Evolutionary conservation across 1,140 invertebrate genomes (phyloP).

Genomic region (Bursaphelenchus mucronatus): DNA sequence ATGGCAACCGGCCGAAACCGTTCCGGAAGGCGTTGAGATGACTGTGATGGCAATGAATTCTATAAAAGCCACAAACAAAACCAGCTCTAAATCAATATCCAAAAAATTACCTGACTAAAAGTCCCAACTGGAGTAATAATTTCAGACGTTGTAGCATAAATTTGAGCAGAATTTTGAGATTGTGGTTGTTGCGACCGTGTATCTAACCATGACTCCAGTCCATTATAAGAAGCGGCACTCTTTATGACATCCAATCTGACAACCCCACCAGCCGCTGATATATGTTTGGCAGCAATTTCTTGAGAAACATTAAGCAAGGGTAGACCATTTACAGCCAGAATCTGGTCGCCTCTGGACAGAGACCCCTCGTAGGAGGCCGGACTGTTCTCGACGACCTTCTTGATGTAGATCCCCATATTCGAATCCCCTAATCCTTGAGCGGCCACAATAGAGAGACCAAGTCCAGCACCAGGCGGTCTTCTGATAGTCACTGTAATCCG

Average conservation of each 20-base stretch:
- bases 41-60: background rate
- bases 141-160: background rate
- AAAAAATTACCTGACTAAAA: constrained; percentile 12
- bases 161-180: background rate
- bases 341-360: constrained; percentile 89
- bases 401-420: constrained; percentile 56
- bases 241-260: constrained; percentile 93
- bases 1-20: constrained; percentile 2
- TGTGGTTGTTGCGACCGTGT: constrained; percentile 10
- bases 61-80: background rate
- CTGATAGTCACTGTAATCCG: constrained; percentile 4
- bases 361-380: constrained; percentile 72
- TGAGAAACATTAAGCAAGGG: constrained; percentile 92
- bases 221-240: constrained; percentile 92
- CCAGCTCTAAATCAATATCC: constrained; percentile 12
- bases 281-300: constrained; percentile 88
- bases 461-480: constrained; percentile 34
- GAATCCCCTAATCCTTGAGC: constrained; percentile 49
- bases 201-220: constrained; percentile 65
- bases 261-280: constrained; percentile 84
- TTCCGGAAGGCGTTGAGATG: constrained; percentile 6
- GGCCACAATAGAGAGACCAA: constrained; percentile 58
- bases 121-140: background rate
- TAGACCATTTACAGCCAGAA: constrained; percentile 91
- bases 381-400: constrained; percentile 61